Evolutionary conservation across 2,113 vertebrate genomes (phyloP), one percentile per base, ranked within the genome.

Genomic region (Campylomormyrus numenius): DNA sequence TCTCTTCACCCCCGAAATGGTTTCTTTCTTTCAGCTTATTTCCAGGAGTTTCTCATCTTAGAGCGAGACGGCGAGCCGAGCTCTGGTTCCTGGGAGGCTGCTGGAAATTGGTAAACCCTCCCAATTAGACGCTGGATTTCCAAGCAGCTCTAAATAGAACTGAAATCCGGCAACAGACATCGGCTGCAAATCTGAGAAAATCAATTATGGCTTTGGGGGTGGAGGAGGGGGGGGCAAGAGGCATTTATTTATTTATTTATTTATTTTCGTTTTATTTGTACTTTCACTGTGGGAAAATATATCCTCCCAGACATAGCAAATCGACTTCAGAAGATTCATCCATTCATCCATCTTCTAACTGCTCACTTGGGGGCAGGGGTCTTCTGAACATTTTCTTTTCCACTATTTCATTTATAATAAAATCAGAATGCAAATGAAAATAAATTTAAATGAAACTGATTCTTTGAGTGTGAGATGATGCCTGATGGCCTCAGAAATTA

Each of bases 91-190:
- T 70, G 39, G 66, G 31, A 27, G 66, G 88, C 85, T 46, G 17
- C 46, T 46, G 15, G 39, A 88, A 87, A 89, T 87, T 80, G 49
- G 62, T 88, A 46, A 45, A 46, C 7, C 74, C 85, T 89, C 89
- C 90, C 89, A 90, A 88, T 89, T 90, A 90, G 48, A 91, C 27
- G 58, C n/a, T 89, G 85, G 35, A 85, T 49, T 87, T 91, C 88
- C 89, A 90, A 92, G 45, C 48, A 5, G 39, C 56, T 62, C 85
- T 74, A 90, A 90, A 90, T 88, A 84, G 10, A 88, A 84, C 66
- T 77, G 45, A 45, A 70, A 77, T 48, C 70, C 39, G 48, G 42
- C 70, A 62, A 88, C 35, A 83, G 74, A 39, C 50, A 45, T 31
- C 6, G 24, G 27, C 70, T 83, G 66, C 2, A 31, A 83, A 90